Evolutionary conservation across 2,888 invertebrate species (phyloP), one percentile per base, ranked within the genome.

Genomic region (Netelia melanura): DNA sequence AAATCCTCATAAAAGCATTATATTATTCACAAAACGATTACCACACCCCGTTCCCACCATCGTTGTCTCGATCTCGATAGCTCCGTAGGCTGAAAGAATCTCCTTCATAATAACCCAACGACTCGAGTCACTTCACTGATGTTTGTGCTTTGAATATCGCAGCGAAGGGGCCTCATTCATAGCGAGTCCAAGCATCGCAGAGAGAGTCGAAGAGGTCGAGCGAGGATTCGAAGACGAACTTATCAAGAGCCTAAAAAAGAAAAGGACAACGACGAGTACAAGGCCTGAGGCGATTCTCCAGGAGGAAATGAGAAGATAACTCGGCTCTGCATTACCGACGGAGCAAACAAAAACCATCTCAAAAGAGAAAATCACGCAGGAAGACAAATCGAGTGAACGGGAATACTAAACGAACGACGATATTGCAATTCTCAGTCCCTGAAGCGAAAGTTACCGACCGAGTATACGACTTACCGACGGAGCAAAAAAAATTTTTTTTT

Each of bases 161-260:
- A 80, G 79, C 79, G 21, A 65, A 80, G 58, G 48, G 44, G 25
- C 64, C 74, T 81, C 58, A 58, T 30, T 21, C 67, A n/a, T 23
- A 43, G 74, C 44, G 25, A 21, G 56, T 25, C 56, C 44, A 6
- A 44, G 23, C 23, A 11, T 17, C 30, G 21, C 5, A 11, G 30
- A 74, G 44, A 81, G 17, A 11, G n/a, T 61, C 70, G 62, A 70
- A 62, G 70, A 61, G 48, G 6, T 52, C 52, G 52, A 70, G 62
- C 52, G 25, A 23, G n/a, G 44, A 71, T 14, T 14, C 38, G 30
- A 17, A 74, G 48, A 56, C 65, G 70, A 62, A 21, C 9, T 52
- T 11, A 14, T 48, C 48, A 14, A 10, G 48, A 10, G 48, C 48
- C 48, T 48, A 10, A 14, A 48, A 30, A 30, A 25, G 3, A 48